Evolutionary conservation across 2,888 invertebrate genomes (phyloP), one percentile per base, ranked within the genome.

Genomic region (Trachelus troglodyta): DNA sequence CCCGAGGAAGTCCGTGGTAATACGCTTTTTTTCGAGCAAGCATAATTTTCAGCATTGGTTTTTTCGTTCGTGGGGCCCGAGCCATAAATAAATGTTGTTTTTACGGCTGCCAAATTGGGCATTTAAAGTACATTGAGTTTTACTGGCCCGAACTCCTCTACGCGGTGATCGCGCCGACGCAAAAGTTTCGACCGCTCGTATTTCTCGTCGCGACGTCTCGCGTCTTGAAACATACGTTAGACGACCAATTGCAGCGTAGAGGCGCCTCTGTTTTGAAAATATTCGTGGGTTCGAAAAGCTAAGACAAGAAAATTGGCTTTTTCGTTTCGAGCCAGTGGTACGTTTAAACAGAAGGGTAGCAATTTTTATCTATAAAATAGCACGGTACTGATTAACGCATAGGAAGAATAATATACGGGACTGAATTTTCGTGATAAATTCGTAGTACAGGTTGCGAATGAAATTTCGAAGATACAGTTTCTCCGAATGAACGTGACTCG

Each of bases 31-130:
- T 88, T 88, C 84, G 83, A 80, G 80, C 81, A 84, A 81, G 86
- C 85, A 83, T 86, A 84, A 83, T 82, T 83, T 81, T 85, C 68
- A 40, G 56, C 76, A 78, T 78, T 76, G 75, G 78, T 83, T 83
- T 84, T 87, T 83, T 85, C 86, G 84, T 83, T 86, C 87, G 86
- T 85, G 88, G 86, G 83, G 56, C 56, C 9, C 88, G 85, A 89
- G 87, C 87, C 90, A 88, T 90, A 90, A 91, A 91, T 90, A 91
- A 91, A 91, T 89, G 90, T 89, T 90, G 90, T 89, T 91, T 90
- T 91, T 91, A 91, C 90, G 88, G 88, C 90, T 89, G 89, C 89
- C 88, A 91, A 91, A 91, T 91, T 91, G 91, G 90, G 88, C 90
- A 86, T 90, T 90, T 91, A 90, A 90, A 88, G 88, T 86, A 87